phyloP scores from a whole-genome alignment of 2,113 vertebrate genomes.

The Lethenteron reissneri region DNA sequence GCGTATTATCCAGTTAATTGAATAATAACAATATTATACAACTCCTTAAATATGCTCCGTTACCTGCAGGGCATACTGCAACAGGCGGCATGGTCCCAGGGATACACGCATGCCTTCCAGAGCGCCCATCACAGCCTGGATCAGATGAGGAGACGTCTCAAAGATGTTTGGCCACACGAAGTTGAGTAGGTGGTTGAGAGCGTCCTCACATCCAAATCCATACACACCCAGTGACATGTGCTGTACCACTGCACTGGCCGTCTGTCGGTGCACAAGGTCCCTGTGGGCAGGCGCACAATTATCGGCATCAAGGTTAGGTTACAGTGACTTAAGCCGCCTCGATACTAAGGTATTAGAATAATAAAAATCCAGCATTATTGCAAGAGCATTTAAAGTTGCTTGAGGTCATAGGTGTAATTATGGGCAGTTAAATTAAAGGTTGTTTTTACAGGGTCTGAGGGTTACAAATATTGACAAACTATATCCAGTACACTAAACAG shows the following conservation, averaged over 20 bases:
- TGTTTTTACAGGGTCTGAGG: too few relatives aligned
- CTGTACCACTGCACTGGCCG: constrained; percentile 86
- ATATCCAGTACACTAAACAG: too few relatives aligned
- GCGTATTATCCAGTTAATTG: accelerated
- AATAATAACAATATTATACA: neutral
- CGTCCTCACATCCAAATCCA: constrained; percentile 90
- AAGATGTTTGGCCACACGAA: constrained; percentile 98
- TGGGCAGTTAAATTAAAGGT: neutral
- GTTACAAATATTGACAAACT: too few relatives aligned
- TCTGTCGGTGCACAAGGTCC: constrained; percentile 87
- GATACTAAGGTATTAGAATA: neutral
- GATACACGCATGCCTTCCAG: constrained; percentile 81
- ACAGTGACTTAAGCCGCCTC: too few relatives aligned
- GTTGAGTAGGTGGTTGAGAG: constrained; percentile 80
- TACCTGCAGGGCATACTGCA: constrained; percentile 96
- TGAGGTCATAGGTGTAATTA: neutral
- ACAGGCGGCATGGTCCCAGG: constrained; percentile 84
- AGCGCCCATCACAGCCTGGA: constrained; percentile 95
- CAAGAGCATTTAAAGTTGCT: neutral
- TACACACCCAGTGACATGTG: constrained; percentile 96
- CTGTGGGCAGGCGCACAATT: constrained; percentile 20
- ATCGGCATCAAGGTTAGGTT: too few relatives aligned
- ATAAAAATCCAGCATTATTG: neutral
- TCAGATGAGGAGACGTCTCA: constrained; percentile 90
- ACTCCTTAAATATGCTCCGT: neutral